Evolutionary conservation across 2,113 vertebrate genomes (phyloP).

Genomic region (Bettongia penicillata): DNA sequence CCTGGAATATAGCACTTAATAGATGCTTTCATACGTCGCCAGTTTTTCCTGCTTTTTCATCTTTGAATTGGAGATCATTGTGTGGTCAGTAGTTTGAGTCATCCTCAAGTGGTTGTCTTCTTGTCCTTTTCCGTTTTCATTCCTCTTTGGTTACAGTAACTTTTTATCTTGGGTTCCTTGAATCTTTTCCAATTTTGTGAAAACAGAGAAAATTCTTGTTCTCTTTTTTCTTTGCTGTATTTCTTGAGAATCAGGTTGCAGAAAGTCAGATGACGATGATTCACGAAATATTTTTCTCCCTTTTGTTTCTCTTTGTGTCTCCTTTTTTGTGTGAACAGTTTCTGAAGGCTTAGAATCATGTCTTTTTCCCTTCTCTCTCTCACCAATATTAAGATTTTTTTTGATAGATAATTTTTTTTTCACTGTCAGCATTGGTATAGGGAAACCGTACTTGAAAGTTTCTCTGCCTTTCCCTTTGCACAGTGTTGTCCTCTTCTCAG

Average conservation of each 20-base stretch:
- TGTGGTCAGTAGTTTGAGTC: background rate
- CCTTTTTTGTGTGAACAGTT: background rate
- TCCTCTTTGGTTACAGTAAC: slow-evolving; percentile 1
- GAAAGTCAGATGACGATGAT: slow-evolving; percentile 10
- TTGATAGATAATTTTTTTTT: background rate
- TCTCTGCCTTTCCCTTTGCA: background rate
- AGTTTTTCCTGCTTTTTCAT: slow-evolving; percentile 14
- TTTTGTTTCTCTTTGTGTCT: background rate
- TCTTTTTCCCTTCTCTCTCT: background rate
- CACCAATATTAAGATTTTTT: slow-evolving; percentile 15
- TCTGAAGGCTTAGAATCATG: background rate
- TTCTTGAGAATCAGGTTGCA: slow-evolving; percentile 9
- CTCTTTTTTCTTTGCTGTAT: slow-evolving; percentile 15
- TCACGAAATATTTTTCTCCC: background rate
- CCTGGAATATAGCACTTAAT: background rate
- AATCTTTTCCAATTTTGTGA: slow-evolving; percentile 33
- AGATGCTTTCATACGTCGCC: background rate
- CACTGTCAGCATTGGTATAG: background rate
- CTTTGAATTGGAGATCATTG: slow-evolving; percentile 31
- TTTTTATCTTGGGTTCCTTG: slow-evolving; percentile 41
- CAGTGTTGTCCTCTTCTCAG: background rate
- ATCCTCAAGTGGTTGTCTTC: slow-evolving; percentile 11
- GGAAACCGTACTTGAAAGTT: background rate
- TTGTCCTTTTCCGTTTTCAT: slow-evolving; percentile 37
- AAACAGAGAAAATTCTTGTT: background rate